Base-by-base conservation (phyloP, 2,888 invertebrate species). In the Pelosia muscerda region DNA sequence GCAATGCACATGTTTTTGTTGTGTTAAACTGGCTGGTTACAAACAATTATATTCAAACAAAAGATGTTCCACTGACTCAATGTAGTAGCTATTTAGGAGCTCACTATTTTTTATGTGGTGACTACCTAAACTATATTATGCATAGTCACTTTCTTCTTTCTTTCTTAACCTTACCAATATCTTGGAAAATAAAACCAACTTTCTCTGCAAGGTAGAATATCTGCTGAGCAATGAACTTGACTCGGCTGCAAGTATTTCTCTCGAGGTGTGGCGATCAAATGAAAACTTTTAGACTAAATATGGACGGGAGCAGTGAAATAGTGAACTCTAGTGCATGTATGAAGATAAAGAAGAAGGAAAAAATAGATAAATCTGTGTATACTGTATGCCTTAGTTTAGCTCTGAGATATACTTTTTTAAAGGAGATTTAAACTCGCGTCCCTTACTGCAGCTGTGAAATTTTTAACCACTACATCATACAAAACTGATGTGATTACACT, bases 1-100 rank as follows among this genome's bases (percentile, higher is more conserved):
- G 88, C 78, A 65, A 49, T 74, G 78, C 89, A 88, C 81, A 82
- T 88, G 88, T 82, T 75, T 54, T 68, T 78, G 69, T 77, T 81
- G 65, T 64, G 54, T 42, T 72, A 71, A 63, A 60, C 67, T 6
- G 49, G 62, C 26, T 67, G 22, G 49, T 64, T 67, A 63, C 76
- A 79, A 79, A 81, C 79, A 81, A 69, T 66, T 55, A 1, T 38
- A 63, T 68, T 26, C 64, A 68, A 62, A 70, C 56, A 53, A 62
- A 23, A 38, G 15, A 31, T 23, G n/a, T 55, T 42, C n/a, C 5
- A 19, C 19, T 19, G n/a, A 49, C n/a, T n/a, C 49, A 9, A 9
- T n/a, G n/a, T n/a, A 49, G 49, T 9, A 49, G n/a, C 49, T n/a
- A n/a, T n/a, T n/a, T 49, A 49, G 19, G 8, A 42, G n/a, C 9